These are phyloP conservation scores for Dynastes hyllus DNA, from an alignment of 2,888 invertebrate genomes.

Conservation along the genomic window DNA sequence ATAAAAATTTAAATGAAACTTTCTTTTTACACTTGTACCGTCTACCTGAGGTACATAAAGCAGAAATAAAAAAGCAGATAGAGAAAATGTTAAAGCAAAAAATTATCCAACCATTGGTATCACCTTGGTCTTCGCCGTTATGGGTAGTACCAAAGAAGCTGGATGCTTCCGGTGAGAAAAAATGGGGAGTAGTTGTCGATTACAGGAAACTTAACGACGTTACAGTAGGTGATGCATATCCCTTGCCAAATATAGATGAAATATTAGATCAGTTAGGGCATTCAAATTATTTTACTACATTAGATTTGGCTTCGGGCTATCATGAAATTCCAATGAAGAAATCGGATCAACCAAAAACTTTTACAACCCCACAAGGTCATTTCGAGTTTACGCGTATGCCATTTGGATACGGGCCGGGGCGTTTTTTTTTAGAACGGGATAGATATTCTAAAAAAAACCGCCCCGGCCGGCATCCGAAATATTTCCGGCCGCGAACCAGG, in stretches of 20 bases:
- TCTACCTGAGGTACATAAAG: too few species aligned
- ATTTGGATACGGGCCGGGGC: not conserved
- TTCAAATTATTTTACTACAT: slow-evolving; percentile 64
- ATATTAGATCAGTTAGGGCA: slow-evolving; percentile 66
- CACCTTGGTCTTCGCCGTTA: too few species aligned
- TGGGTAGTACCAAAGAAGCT: too few species aligned
- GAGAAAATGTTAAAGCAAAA: too few species aligned
- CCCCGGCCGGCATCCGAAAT: too few species aligned
- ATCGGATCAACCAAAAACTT: not conserved
- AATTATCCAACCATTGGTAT: too few species aligned
- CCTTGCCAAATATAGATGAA: slow-evolving; percentile 64
- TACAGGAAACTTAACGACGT: slow-evolving; percentile 66
- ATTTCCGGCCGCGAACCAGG: too few species aligned
- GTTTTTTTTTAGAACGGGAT: too few species aligned
- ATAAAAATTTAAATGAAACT: too few species aligned
- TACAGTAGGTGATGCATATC: slow-evolving; percentile 64
- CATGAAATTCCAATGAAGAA: not conserved
- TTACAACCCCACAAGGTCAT: not conserved
- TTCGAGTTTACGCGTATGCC: not conserved
- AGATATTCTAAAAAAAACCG: too few species aligned
- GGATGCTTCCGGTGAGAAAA: slow-evolving; percentile 48
- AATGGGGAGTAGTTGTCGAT: slow-evolving; percentile 65
- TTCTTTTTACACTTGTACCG: too few species aligned
- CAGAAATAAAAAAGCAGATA: too few species aligned
- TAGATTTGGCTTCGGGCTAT: slow-evolving; percentile 59